A percentile compares a stretch with the other conserved stretches of the same genome.
Conservation (phyloP, 2,797 vertebrate genomes). For the Odontamblyopus lacepedii region DNA sequence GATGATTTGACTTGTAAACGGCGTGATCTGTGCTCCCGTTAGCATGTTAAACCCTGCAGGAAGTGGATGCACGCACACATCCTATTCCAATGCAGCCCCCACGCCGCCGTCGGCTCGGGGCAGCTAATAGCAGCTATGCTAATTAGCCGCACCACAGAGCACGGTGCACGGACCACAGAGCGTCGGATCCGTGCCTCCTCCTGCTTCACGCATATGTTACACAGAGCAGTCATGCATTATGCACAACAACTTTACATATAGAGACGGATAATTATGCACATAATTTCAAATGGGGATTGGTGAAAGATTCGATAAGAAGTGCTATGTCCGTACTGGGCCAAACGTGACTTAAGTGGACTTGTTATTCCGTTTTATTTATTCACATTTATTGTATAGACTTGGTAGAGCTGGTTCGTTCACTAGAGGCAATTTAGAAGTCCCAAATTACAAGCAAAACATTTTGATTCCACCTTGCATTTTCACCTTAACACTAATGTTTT, state of each 20-base stretch:
- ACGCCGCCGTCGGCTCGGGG: constrained; percentile 2
- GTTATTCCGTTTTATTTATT: too few relatives aligned
- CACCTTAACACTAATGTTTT: too few relatives aligned
- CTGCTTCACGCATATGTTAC: constrained; percentile 23
- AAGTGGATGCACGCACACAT: constrained; percentile 20
- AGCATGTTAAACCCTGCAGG: neutral
- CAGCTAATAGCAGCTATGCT: constrained; percentile 38
- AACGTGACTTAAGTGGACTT: neutral
- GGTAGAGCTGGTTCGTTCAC: too few relatives aligned
- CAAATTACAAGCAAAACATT: too few relatives aligned
- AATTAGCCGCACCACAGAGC: constrained; percentile 46
- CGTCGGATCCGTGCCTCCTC: constrained; percentile 13
- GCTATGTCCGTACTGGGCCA: neutral
- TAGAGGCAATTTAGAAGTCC: too few relatives aligned
- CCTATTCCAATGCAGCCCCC: constrained; percentile 9
- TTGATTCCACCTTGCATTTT: too few relatives aligned
- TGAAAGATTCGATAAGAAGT: constrained; percentile 2
- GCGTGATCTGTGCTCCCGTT: neutral
- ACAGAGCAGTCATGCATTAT: constrained; percentile 40
- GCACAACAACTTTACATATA: constrained; percentile 32
- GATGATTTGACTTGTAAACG: neutral
- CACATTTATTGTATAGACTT: too few relatives aligned
- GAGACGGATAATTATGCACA: constrained; percentile 23
- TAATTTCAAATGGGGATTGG: constrained; percentile 21
- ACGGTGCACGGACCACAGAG: constrained; percentile 44